Evolutionary conservation across 2,113 vertebrate genomes (phyloP), one percentile per base, ranked within the genome.

Genomic region (Oryzias melastigma): DNA sequence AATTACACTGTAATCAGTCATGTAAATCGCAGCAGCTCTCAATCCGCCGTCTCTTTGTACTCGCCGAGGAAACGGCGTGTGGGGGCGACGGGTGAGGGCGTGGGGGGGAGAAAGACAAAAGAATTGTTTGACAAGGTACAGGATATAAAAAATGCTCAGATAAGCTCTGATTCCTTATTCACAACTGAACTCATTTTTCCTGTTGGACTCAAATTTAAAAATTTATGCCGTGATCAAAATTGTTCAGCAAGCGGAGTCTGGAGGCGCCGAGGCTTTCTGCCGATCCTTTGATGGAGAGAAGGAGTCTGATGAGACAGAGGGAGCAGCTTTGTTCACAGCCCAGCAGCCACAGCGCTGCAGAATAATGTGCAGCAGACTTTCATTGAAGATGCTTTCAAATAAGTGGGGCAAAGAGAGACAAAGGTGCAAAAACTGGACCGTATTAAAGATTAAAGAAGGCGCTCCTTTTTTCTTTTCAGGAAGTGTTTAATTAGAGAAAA

Each of bases 1-100:
- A 89, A 91, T 87, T 83, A 82, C 81, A 62, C 75, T 62, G 59
- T 81, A 88, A 89, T 91, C 89, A 91, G 82, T 88, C 85, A 89
- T 88, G 87, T 85, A 89, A 89, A 89, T 88, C 84, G 54, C 63
- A 52, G 19, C 47, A 19, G 54, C 62, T 80, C 77, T 73, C 83
- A 74, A 75, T 71, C 73, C 63, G 80, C 70, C 40, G 48, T 66
- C 65, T 71, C 75, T 67, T 77, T 64, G 57, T 79, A 44, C 73
- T 67, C 67, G 75, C 74, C 79, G 71, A 77, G 61, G 54, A 75
- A 78, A 75, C 60, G 65, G 47, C 47, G 62, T 50, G 68, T n/a
- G 59, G 64, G 61, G 82, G 61, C 45, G 73, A 53, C 2, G 64
- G 74, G 56, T 43, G 52, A 62, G 62, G 59, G 62, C 44, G 25